phyloP scores from a whole-genome alignment of 1,140 invertebrate species.

The Hyles vespertilio region DNA sequence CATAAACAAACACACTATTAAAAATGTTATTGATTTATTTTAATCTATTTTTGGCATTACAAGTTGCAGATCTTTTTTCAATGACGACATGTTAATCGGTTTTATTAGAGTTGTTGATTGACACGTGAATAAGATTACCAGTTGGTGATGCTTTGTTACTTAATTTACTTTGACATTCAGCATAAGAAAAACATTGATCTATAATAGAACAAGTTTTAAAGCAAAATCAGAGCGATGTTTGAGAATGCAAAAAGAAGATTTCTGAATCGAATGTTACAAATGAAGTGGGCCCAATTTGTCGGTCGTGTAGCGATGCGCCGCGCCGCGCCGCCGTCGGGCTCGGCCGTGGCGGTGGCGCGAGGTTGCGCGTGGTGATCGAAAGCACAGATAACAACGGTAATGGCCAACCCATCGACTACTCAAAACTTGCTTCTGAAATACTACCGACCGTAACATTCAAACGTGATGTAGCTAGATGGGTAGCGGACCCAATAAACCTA shows the following conservation, averaged over 20 bases:
- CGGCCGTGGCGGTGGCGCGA: not conserved
- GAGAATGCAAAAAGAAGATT: conserved; percentile 6
- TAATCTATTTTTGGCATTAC: no score
- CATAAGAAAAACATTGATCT: not conserved
- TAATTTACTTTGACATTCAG: not conserved
- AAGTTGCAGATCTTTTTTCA: no score
- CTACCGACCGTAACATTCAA: conserved; percentile 11
- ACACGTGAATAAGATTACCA: no score
- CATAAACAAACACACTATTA: no score
- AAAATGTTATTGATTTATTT: no score
- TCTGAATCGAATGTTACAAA: conserved; percentile 19
- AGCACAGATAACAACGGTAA: conserved; percentile 40
- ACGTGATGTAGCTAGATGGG: no score
- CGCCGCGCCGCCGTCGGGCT: not conserved
- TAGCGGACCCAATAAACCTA: no score
- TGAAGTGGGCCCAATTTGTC: conserved; percentile 25
- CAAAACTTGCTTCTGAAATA: conserved; percentile 28
- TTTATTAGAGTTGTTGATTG: no score
- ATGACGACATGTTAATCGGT: no score
- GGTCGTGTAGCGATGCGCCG: conserved; percentile 1
- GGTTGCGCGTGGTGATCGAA: conserved; percentile 36
- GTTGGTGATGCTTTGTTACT: not conserved
- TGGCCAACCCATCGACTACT: conserved; percentile 37
- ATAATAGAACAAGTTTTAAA: not conserved
- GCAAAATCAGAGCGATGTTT: not conserved